Conservation (phyloP, 2,888 invertebrate species). For the Calephelis perditalis region DNA sequence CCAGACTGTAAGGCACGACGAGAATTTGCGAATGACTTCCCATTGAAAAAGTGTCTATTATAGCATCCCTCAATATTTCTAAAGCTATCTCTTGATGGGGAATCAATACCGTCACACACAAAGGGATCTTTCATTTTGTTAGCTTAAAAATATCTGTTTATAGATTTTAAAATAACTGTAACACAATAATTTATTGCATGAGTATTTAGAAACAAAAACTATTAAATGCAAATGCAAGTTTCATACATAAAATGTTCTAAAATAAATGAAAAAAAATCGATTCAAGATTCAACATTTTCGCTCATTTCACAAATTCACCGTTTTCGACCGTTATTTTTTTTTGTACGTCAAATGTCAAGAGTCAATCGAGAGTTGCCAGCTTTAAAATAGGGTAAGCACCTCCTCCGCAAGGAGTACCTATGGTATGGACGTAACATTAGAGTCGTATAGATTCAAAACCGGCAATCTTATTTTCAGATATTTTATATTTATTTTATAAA, state of each 20-base stretch:
- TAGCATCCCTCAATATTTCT: slow-evolving; percentile 66
- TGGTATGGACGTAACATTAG: too few species aligned
- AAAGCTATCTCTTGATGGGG: slow-evolving; percentile 60
- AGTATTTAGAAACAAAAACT: background rate
- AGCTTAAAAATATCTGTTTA: background rate
- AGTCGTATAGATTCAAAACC: too few species aligned
- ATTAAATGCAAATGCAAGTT: too few species aligned
- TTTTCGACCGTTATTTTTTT: slow-evolving; percentile 3
- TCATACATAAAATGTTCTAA: too few species aligned
- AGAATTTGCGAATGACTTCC: slow-evolving; percentile 78
- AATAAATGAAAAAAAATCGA: background rate
- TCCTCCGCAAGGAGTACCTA: too few species aligned
- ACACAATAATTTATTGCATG: background rate
- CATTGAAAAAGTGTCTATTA: slow-evolving; percentile 62
- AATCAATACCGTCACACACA: slow-evolving; percentile 64
- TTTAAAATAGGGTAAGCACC: too few species aligned
- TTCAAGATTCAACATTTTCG: background rate
- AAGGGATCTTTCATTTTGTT: slow-evolving; percentile 67
- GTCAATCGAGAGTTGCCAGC: background rate
- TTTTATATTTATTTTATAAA: too few species aligned
- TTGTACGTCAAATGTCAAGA: background rate
- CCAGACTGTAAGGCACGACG: slow-evolving; percentile 81
- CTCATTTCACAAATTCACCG: background rate
- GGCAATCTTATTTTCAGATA: too few species aligned
- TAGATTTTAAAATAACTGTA: background rate